Conservation (phyloP, 2,888 invertebrate genomes). For the Muscina levida region DNA sequence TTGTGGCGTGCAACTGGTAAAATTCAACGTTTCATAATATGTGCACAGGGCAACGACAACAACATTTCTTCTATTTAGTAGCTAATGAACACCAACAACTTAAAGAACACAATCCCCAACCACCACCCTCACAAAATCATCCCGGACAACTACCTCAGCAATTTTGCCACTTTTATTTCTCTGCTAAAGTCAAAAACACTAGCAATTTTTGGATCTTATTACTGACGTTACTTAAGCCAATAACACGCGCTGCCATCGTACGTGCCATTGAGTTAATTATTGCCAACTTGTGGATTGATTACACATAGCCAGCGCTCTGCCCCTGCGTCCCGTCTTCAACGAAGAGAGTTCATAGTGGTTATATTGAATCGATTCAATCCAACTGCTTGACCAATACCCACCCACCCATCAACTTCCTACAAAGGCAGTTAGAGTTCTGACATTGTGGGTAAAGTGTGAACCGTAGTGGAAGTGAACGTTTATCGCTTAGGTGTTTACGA, state of each 20-base stretch:
- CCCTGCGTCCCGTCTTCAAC: background rate
- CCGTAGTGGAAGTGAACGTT: too few relatives aligned
- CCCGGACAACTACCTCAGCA: background rate
- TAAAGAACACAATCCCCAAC: conserved; percentile 1
- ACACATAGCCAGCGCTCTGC: conserved; percentile 10
- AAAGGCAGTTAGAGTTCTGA: too few relatives aligned
- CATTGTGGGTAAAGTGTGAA: too few relatives aligned
- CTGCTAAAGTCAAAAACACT: background rate
- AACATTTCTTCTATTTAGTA: conserved; percentile 29
- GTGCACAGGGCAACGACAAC: conserved; percentile 38
- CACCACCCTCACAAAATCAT: background rate
- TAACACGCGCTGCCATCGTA: conserved; percentile 35
- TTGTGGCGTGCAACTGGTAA: background rate
- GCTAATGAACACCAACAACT: conserved; percentile 23
- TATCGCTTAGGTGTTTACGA: too few relatives aligned
- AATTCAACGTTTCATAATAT: conserved; percentile 43
- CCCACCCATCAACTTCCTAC: too few relatives aligned
- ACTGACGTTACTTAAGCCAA: background rate
- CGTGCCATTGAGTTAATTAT: conserved; percentile 29
- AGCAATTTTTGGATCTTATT: background rate
- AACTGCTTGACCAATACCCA: too few relatives aligned
- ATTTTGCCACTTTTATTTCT: background rate
- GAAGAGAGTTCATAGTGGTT: too few relatives aligned
- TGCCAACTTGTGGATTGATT: conserved; percentile 41
- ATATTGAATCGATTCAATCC: too few relatives aligned